Evolutionary conservation across 2,888 invertebrate species (phyloP).

Genomic region (Agonum fuliginosum): DNA sequence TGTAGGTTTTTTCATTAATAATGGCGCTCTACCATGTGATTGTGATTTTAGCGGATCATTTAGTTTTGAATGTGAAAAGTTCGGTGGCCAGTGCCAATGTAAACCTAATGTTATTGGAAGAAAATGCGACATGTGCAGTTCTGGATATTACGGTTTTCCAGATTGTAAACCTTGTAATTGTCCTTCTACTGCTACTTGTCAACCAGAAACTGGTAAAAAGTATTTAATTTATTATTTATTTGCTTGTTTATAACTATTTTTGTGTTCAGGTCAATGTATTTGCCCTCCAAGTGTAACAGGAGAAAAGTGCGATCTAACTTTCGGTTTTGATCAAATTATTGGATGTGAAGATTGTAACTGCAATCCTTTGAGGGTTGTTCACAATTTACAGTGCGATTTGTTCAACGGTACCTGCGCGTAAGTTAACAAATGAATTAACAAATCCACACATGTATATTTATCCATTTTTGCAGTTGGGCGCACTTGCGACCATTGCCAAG

Average conservation of each 20-base stretch:
- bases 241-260: not conserved
- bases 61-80: constrained; percentile 91
- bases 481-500: constrained; percentile 89
- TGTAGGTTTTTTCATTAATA: constrained; percentile 88
- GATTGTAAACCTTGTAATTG: constrained; percentile 93
- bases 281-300: constrained; percentile 95
- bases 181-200: constrained; percentile 88
- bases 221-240: not conserved
- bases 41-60: constrained; percentile 92
- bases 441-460: not conserved
- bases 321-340: constrained; percentile 93
- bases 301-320: constrained; percentile 91
- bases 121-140: constrained; percentile 85
- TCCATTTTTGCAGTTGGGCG: constrained; percentile 80
- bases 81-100: constrained; percentile 98
- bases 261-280: constrained; percentile 80
- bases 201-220: constrained; percentile 78
- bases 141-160: constrained; percentile 97
- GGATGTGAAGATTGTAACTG: constrained; percentile 98
- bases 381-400: constrained; percentile 90
- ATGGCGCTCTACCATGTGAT: constrained; percentile 91
- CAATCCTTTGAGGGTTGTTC: constrained; percentile 86
- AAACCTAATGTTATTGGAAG: constrained; percentile 95
- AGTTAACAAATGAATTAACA: constrained; percentile 68
- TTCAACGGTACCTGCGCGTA: constrained; percentile 89